A percentile compares a stretch with the other conserved stretches of the same genome.
phyloP scores from a whole-genome alignment of 2,797 vertebrate genomes.

The Acrocephalus scirpaceus region DNA sequence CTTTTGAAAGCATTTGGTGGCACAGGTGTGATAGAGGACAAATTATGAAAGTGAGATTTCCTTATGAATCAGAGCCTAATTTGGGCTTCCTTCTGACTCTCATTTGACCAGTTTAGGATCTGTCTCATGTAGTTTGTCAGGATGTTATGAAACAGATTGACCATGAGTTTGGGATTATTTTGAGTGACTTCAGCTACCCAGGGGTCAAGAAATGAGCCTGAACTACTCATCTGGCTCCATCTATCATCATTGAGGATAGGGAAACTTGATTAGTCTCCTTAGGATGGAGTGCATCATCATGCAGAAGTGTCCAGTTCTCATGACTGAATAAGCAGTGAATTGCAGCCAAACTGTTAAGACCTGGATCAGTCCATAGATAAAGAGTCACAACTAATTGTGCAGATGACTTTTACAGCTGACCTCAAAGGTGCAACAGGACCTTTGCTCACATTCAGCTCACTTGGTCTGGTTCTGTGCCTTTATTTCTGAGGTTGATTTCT shows the following conservation, averaged over 20 bases:
- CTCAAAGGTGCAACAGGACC: not conserved
- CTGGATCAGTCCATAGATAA: not conserved
- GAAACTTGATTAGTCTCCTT: not conserved
- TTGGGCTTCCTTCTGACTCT: not conserved
- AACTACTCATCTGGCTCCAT: not conserved
- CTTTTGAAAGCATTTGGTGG: not conserved
- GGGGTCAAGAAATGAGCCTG: not conserved
- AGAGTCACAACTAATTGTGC: not conserved
- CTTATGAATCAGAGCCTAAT: not conserved
- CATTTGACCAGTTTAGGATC: not conserved
- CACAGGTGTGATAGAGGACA: not conserved
- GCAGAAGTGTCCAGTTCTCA: not conserved
- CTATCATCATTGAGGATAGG: not conserved
- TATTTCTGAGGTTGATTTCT: not conserved
- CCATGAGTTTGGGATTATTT: not conserved
- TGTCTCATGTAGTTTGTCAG: not conserved
- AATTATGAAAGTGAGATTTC: not conserved
- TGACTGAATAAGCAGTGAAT: not conserved
- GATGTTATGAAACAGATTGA: not conserved
- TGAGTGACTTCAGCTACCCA: not conserved
- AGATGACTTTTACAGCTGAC: not conserved
- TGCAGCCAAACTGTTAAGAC: not conserved
- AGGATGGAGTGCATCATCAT: not conserved
- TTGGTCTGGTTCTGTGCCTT: not conserved
- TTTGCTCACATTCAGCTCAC: not conserved